These are phyloP conservation scores for Macquaria australasica DNA, from an alignment of 2,113 vertebrate species.

Conservation along the genomic window DNA sequence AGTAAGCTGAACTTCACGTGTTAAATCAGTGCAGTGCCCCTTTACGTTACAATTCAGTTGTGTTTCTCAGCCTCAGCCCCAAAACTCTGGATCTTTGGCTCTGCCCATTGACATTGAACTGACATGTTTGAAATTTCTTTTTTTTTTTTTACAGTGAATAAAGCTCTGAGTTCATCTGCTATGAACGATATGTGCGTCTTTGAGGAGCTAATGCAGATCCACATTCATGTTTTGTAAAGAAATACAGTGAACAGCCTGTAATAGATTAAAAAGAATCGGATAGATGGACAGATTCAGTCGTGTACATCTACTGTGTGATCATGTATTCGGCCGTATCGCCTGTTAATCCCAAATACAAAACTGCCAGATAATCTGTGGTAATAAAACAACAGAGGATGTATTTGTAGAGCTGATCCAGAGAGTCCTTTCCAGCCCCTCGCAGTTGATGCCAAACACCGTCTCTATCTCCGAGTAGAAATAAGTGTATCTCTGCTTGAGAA, in stretches of 20 bases:
- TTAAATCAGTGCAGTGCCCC: too few species aligned
- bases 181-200: neutral
- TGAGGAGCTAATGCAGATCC: neutral
- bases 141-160: neutral
- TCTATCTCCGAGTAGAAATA: slow-evolving; percentile 40
- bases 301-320: slow-evolving; percentile 3
- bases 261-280: neutral
- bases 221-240: neutral
- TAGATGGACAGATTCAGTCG: neutral
- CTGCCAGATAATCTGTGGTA: slow-evolving; percentile 58
- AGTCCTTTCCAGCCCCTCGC: slow-evolving; percentile 24
- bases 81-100: neutral
- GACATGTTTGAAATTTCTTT: neutral
- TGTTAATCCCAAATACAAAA: slow-evolving; percentile 52
- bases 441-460: slow-evolving; percentile 39
- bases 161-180: neutral
- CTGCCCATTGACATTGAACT: neutral
- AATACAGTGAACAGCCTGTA: neutral
- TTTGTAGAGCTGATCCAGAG: slow-evolving; percentile 50
- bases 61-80: neutral
- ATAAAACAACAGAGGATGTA: slow-evolving; percentile 62
- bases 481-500: slow-evolving; percentile 55
- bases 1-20: neutral
- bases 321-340: slow-evolving; percentile 1
- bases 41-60: neutral